Percentiles rank a stretch among this genome's conserved stretches.
Evolutionary conservation across 1,140 invertebrate genomes (phyloP).

Genomic region (Gryllus bimaculatus): DNA sequence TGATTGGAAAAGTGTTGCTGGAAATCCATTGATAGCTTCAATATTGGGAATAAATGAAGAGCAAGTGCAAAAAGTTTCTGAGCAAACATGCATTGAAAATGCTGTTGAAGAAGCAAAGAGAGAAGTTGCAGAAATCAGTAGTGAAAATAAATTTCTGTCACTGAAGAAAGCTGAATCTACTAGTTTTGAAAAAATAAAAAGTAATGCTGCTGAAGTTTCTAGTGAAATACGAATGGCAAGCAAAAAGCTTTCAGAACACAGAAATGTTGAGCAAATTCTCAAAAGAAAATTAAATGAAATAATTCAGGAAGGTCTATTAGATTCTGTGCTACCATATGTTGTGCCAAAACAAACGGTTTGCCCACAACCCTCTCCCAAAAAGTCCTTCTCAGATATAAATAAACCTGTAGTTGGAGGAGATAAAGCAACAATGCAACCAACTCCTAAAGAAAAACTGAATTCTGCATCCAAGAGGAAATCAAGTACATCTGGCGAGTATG

Average conservation of each 20-base stretch:
- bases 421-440: neutral
- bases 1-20: neutral
- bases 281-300: conserved; percentile 44
- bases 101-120: neutral
- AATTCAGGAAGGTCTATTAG: conserved; percentile 27
- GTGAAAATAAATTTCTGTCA: neutral
- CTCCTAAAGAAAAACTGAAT: neutral
- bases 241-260: neutral
- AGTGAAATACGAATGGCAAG: neutral
- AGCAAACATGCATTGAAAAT: neutral
- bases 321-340: conserved; percentile 29
- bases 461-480: neutral
- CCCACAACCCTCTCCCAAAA: neutral
- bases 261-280: conserved; percentile 26
- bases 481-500: conserved; percentile 7
- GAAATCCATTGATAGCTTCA: neutral
- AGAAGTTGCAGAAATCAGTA: neutral
- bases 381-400: neutral
- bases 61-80: neutral
- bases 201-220: neutral
- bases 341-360: conserved; percentile 19
- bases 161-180: neutral
- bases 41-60: neutral
- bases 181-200: neutral
- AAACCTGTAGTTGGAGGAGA: neutral